These are phyloP conservation scores for Eudasyphora cyanicolor DNA, from an alignment of 2,888 invertebrate species.

Conservation along the genomic window DNA sequence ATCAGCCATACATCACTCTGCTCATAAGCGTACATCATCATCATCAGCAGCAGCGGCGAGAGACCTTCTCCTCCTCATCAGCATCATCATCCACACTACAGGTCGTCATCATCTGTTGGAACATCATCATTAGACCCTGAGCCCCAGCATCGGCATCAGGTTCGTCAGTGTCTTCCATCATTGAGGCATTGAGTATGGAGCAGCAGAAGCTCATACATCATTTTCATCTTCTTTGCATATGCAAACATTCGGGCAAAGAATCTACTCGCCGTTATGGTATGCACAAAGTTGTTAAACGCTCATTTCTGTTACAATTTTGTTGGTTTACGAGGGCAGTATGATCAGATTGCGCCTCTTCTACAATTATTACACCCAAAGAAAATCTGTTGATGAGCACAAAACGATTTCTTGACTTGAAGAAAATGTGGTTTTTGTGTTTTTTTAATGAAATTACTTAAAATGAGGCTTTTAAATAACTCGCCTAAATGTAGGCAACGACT, in stretches of 20 bases:
- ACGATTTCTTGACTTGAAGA: too few species aligned
- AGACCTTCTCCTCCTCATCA: background rate
- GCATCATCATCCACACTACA: background rate
- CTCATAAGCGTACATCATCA: conserved; percentile 3
- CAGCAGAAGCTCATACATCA: conserved; percentile 14
- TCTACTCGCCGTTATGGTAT: background rate
- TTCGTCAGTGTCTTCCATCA: background rate
- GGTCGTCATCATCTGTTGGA: background rate
- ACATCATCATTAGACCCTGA: background rate
- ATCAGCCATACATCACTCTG: background rate
- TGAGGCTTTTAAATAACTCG: too few species aligned
- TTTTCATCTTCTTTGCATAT: conserved; percentile 1
- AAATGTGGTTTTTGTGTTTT: too few species aligned
- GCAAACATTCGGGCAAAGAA: conserved; percentile 3
- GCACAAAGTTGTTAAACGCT: conserved; percentile 11
- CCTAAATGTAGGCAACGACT: too few species aligned
- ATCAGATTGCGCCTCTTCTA: background rate
- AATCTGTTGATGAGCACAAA: too few species aligned
- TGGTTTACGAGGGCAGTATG: background rate
- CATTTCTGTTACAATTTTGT: background rate
- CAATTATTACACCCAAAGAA: too few species aligned
- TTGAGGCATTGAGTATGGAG: background rate
- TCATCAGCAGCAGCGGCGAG: background rate
- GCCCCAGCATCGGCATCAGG: background rate
- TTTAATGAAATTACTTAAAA: too few species aligned